Base-by-base conservation (phyloP, 2,888 invertebrate species). In the Ephialtes manifestator region DNA sequence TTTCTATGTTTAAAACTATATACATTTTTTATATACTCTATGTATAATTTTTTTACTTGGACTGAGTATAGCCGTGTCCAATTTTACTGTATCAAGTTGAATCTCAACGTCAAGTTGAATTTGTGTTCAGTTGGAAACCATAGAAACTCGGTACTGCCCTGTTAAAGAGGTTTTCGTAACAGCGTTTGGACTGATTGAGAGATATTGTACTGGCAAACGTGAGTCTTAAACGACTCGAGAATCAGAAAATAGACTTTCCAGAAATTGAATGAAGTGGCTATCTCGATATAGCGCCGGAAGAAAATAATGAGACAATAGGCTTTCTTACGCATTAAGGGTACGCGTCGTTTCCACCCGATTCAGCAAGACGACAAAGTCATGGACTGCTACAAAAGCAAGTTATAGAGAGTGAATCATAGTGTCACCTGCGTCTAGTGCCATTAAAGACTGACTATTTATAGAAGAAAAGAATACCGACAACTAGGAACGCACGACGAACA, bases 381-480 rank as follows among this genome's bases (percentile, higher is more conserved):
- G 48, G 58, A 46, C 67, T 46, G 63, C n/a, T 79, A 80, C 80
- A 76, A 76, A 80, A 76, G 76, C 81, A 58, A 48, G 76, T 76
- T 60, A 67, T 51, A 63, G 76, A 81, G 71, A 67, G 87, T 91
- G 91, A 91, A 89, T 91, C 91, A 91, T 81, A 84, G 87, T 79
- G 85, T 88, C 91, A 91, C 89, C 91, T 91, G 91, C 82, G 81
- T 65, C 67, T 67, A 79, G 68, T 79, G 85, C 83, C 86, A 89
- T 88, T 89, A 88, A 85, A 82, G 86, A 75, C 58, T 74, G 71
- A 74, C 89, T 91, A 90, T 91, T 91, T 91, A 91, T 90, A 90
- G 91, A 81, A 85, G 84, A 81, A 87, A 86, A 79, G 76, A 85
- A 84, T 65, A 72, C 46, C 70, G 55, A 48, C 48, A 51, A 46